phyloP scores from a whole-genome alignment of 2,797 vertebrate genomes.

The Spondyliosoma cantharus region DNA sequence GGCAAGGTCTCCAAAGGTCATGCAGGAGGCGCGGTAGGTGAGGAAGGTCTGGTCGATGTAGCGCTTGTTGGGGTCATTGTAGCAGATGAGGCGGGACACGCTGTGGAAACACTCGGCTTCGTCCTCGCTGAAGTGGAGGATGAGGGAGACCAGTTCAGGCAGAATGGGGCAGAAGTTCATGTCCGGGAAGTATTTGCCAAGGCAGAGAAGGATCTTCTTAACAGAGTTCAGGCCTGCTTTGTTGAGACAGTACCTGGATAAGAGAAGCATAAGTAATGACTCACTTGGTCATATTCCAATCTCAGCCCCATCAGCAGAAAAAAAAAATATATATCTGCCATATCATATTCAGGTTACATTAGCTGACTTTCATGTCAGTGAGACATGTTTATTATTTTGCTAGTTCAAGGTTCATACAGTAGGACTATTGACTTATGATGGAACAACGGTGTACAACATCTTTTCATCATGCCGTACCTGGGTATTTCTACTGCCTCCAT shows the following conservation, averaged over 20 bases:
- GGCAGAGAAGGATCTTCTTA: slow-evolving; percentile 88
- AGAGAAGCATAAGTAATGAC: slow-evolving; percentile 8
- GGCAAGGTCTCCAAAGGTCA: slow-evolving; percentile 92
- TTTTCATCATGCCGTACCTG: slow-evolving; percentile 70
- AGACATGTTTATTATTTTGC: background rate
- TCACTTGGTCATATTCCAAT: background rate
- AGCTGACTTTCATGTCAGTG: background rate
- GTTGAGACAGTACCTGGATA: slow-evolving; percentile 86
- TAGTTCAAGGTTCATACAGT: background rate
- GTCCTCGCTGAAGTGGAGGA: slow-evolving; percentile 90
- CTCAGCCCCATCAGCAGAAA: background rate
- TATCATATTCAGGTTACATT: too few species aligned
- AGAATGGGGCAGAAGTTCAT: slow-evolving; percentile 89
- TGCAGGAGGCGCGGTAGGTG: slow-evolving; percentile 88
- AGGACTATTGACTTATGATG: background rate
- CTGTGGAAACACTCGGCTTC: slow-evolving; percentile 90
- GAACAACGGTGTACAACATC: background rate
- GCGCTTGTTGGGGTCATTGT: slow-evolving; percentile 85
- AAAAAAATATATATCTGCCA: too few species aligned
- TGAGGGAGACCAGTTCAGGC: slow-evolving; percentile 86
- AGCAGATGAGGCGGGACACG: slow-evolving; percentile 85
- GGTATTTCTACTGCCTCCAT: slow-evolving; percentile 87
- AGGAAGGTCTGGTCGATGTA: slow-evolving; percentile 90
- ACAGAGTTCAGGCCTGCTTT: slow-evolving; percentile 84
- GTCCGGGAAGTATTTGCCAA: slow-evolving; percentile 84